Conservation (phyloP, 1,140 invertebrate species). For the Anastrepha obliqua region DNA sequence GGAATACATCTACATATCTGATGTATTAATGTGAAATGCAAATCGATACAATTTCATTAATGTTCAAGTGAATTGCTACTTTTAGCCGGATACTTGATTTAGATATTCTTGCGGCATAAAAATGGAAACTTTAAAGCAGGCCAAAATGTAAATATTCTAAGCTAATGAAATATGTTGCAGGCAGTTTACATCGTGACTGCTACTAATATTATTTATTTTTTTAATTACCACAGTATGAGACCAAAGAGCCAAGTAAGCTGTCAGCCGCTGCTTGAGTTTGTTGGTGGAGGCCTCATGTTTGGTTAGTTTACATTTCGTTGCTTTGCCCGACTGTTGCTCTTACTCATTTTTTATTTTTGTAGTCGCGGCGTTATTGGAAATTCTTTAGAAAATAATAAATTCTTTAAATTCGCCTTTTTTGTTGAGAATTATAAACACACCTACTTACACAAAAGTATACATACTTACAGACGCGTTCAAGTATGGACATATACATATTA, state of each 20-base stretch:
- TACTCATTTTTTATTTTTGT: too few relatives aligned
- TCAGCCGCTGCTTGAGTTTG: background rate
- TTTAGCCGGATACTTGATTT: too few relatives aligned
- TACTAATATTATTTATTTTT: background rate
- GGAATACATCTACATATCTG: too few relatives aligned
- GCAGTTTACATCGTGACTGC: background rate
- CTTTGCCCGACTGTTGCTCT: background rate
- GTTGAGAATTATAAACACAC: background rate
- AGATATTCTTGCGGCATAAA: background rate
- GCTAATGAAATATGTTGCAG: background rate
- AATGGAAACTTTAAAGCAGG: background rate
- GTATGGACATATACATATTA: background rate
- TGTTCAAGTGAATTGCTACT: too few relatives aligned
- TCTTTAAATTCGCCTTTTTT: background rate
- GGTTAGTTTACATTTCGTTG: background rate
- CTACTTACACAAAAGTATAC: background rate
- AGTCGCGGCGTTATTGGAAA: too few relatives aligned
- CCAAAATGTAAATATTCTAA: background rate
- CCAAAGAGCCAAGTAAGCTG: background rate
- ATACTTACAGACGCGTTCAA: too few relatives aligned
- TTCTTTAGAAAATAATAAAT: background rate
- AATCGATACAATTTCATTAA: too few relatives aligned
- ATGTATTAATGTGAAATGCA: too few relatives aligned
- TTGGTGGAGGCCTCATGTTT: background rate
- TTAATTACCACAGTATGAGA: slow-evolving; percentile 2